Evolutionary conservation across 2,888 invertebrate genomes (phyloP).

Genomic region (Eupithecia dodoneata): DNA sequence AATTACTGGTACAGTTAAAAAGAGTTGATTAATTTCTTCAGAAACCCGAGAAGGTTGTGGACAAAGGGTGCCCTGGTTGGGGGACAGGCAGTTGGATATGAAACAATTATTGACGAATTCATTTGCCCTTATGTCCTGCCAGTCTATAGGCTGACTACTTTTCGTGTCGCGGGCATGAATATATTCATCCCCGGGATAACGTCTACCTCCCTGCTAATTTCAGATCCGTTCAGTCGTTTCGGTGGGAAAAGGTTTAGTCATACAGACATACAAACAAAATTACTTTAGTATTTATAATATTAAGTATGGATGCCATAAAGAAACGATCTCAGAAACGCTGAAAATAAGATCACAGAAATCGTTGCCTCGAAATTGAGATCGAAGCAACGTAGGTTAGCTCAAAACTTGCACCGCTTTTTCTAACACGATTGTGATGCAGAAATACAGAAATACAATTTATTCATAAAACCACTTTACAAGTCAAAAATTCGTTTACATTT

Average conservation of each 20-base stretch:
- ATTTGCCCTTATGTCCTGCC: neutral
- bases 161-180: no score
- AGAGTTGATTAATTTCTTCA: constrained; percentile 71
- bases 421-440: no score
- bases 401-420: neutral
- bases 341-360: neutral
- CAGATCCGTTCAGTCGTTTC: neutral
- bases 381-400: neutral
- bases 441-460: no score
- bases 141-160: no score
- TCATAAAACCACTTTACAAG: no score
- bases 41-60: constrained; percentile 78
- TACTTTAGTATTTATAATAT: neutral
- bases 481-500: no score
- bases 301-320: neutral
- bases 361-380: neutral
- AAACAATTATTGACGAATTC: neutral
- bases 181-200: neutral
- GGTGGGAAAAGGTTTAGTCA: no score
- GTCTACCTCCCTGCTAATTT: neutral
- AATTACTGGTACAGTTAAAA: constrained; percentile 72
- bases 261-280: neutral
- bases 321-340: neutral
- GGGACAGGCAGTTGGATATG: constrained; percentile 1
- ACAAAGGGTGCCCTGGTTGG: constrained; percentile 59